Evolutionary conservation across 2,797 vertebrate genomes (phyloP), one percentile per base, ranked within the genome.

Genomic region (Botia almorhae): DNA sequence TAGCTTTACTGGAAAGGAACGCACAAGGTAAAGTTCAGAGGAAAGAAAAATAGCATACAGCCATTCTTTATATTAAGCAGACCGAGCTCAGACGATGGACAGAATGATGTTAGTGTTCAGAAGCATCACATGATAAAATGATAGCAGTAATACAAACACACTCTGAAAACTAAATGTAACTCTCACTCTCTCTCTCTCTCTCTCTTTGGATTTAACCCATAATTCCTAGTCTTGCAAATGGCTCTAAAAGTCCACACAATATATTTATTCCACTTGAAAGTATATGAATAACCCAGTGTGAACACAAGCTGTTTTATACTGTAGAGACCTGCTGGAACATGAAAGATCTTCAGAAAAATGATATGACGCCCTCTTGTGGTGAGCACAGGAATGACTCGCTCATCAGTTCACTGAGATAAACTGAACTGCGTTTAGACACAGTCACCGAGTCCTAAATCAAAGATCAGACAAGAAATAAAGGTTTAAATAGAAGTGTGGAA

Each of bases 341-440:
- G 39, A 4, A 73, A 16, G 19, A 43, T 1, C 71, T 17, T 19
- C 14, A n/a, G 8, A 26, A 48, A 29, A n/a, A 61, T 12, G 3
- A 13, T 12, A 76, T 21, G 46, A 26, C 6, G 46, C 65, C 80
- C 80, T 81, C 80, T 81, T 12, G 56, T 71, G 80, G 71, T 65
- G 4, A 65, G 12, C 0, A 58, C 0, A 33, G 19, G 36, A n/a
- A 69, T 17, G 4, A n/a, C 14, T 2, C 12, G 11, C 60, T 51
- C 46, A 6, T 39, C 7, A 36, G 14, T 7, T n/a, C n/a, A 2
- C 0, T 21, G 14, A 13, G 68, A 60, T 16, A 3, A 53, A 61
- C 4, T 61, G 4, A 29, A 61, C 8, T 6, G 23, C 12, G 21
- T 61, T 5, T 6, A 16, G 3, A 14, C 39, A 39, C 39, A 36